Evolutionary conservation across 2,797 vertebrate species (phyloP), one percentile per base, ranked within the genome.

Genomic region (Pipistrellus kuhlii): DNA sequence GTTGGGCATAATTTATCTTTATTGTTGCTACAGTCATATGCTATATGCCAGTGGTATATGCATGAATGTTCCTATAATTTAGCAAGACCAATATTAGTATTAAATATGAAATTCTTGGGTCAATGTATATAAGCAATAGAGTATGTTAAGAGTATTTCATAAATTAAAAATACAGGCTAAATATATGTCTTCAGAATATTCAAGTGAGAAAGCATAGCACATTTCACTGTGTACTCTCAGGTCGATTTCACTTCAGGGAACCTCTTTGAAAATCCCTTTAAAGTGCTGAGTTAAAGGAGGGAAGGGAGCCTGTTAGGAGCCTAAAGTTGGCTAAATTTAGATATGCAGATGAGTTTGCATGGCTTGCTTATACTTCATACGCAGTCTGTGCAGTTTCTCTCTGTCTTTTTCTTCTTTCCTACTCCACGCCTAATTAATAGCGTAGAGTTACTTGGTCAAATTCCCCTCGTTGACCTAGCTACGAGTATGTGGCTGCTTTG

Each of bases 221-320:
- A 85, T 94, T 85, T 92, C 25, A 92, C 92, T 95, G 71, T 95
- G 92, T 93, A 92, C 92, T 95, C 80, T 93, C 72, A 92, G 62
- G 87, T 94, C 55, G 89, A 0, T 92, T 93, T 96, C 88, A 93
- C 92, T 82, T 91, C 62, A 81, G 82, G 85, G 48, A 96, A 94
- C 59, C 80, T 86, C 57, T 90, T 72, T 89, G 59, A 68, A 93
- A 95, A 95, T 96, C 53, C 66, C 66, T 93, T 90, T 90, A 93
- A 96, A 94, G 88, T 87, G 66, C 66, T 94, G 82, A 96, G 66
- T 96, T 95, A 95, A 96, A 94, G 85, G 88, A 95, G 77, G 95
- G 84, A 93, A 75, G 23, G 59, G 81, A 76, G 71, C 68, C 85
- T 88, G 18, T 88, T 94, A 92, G 83, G 38, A 88, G 48, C 59